These are phyloP conservation scores for Mesoligia furuncula DNA, from an alignment of 2,888 invertebrate genomes.

Conservation along the genomic window DNA sequence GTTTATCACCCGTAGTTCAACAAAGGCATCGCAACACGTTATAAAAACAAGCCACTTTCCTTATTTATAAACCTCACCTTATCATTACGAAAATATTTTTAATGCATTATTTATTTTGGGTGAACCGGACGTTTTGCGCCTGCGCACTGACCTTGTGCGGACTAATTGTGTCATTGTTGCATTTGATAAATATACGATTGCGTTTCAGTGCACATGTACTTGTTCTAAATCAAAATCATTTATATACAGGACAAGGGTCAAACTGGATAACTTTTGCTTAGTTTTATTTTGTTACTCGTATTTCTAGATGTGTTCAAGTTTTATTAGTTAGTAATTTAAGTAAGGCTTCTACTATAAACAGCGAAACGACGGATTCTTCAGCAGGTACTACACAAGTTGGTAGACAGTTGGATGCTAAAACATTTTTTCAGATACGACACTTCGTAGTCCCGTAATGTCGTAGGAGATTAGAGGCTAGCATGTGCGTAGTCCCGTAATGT, in stretches of 20 bases:
- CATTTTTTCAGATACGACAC: not conserved
- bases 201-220: constrained; percentile 9
- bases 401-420: not conserved
- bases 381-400: too few species aligned
- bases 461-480: not conserved
- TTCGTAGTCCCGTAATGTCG: not conserved
- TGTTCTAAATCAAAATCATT: constrained; percentile 5
- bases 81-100: constrained; percentile 51
- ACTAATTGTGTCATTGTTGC: constrained; percentile 49
- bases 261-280: not conserved
- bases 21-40: constrained; percentile 3
- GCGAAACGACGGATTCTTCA: not conserved
- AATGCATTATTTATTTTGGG: constrained; percentile 4
- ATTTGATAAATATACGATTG: constrained; percentile 1
- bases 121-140: not conserved
- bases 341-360: not conserved
- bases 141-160: constrained; percentile 38
- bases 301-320: not conserved
- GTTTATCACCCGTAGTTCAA: constrained; percentile 8
- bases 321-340: not conserved
- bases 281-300: too few species aligned
- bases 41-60: constrained; percentile 34
- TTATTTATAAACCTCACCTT: constrained; percentile 37
- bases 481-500: not conserved
- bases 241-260: not conserved